Evolutionary conservation across 2,113 vertebrate species (phyloP), one percentile per base, ranked within the genome.

Genomic region (Zootoca vivipara): DNA sequence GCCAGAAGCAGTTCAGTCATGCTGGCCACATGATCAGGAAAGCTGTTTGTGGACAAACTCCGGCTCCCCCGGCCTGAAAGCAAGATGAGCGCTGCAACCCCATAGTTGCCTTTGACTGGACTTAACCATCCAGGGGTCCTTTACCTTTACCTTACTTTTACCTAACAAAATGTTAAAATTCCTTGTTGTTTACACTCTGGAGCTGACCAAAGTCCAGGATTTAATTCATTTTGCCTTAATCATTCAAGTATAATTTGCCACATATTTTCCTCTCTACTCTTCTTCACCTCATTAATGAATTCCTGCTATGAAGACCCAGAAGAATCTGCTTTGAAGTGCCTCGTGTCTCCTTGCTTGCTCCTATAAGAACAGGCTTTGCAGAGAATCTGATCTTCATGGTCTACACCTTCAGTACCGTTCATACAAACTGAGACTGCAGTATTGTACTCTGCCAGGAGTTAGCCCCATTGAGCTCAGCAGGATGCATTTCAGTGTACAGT

Each of bases 291-390:
- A 33, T 22, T 33, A 6, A 33, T 80, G 15, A 58, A 7, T 26
- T 73, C 90, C 86, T 42, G 62, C 89, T 92, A 79, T 13, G 5
- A 30, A 70, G 92, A 73, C 94, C 83, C 56, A 90, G 87, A 83
- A 94, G 75, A 40, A 28, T 26, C 9, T 52, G 12, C 46, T 52
- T 52, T 52, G 46, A 52, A 52, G 46, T 52, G 46, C 46, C 46
- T 52, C 46, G 1, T 52, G 9, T 52, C 46, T 52, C 46, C 46
- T 52, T 52, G 46, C 46, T 52, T 9, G 46, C 46, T 52, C 13
- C 58, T 85, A 91, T 81, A 91, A 85, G 93, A 74, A 42, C 89
- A 87, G 93, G 93, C 83, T 85, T 95, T 95, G 94, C 96, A 96
- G 91, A 90, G 82, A 9, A 93, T 84, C 84, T 95, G 87, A 92